A percentile compares a stretch with the other conserved stretches of the same genome.
Conservation (phyloP, 1,140 invertebrate genomes). For the Zaprionus davidi region DNA sequence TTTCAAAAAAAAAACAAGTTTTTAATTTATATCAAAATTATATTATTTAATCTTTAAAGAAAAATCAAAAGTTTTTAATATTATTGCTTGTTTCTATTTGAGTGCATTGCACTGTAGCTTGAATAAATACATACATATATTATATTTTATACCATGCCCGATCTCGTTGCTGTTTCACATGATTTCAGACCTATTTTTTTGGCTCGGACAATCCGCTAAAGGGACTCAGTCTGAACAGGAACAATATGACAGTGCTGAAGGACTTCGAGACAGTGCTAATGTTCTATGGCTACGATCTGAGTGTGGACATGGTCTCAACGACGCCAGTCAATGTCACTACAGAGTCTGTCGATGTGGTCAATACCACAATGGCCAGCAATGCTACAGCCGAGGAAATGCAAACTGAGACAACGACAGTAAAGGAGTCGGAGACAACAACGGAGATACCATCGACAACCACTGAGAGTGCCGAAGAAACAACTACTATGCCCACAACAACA, state of each 20-base stretch:
- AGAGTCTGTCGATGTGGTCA: constrained; percentile 18
- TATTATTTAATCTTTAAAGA: background rate
- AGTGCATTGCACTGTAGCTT: background rate
- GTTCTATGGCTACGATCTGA: constrained; percentile 91
- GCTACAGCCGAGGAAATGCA: constrained; percentile 55
- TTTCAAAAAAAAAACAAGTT: background rate
- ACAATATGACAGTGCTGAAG: constrained; percentile 89
- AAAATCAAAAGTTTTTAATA: background rate
- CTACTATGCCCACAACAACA: constrained; percentile 41
- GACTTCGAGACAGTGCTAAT: constrained; percentile 89
- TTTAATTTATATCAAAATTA: background rate
- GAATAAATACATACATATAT: no score
- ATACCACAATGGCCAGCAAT: constrained; percentile 56
- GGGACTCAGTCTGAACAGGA: constrained; percentile 90
- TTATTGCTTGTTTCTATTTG: background rate
- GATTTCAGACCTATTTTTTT: constrained; percentile 91
- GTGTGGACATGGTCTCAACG: constrained; percentile 74
- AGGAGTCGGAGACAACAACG: constrained; percentile 53
- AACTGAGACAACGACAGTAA: constrained; percentile 51
- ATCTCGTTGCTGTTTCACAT: background rate
- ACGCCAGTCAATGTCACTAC: constrained; percentile 52
- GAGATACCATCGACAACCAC: constrained; percentile 43
- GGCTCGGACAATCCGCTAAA: constrained; percentile 91
- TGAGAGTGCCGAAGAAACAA: constrained; percentile 19
- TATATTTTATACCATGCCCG: background rate